A percentile compares a stretch with the other conserved stretches of the same genome.
Evolutionary conservation across 1,140 invertebrate genomes (phyloP).

Genomic region (Phymastichus coffea): DNA sequence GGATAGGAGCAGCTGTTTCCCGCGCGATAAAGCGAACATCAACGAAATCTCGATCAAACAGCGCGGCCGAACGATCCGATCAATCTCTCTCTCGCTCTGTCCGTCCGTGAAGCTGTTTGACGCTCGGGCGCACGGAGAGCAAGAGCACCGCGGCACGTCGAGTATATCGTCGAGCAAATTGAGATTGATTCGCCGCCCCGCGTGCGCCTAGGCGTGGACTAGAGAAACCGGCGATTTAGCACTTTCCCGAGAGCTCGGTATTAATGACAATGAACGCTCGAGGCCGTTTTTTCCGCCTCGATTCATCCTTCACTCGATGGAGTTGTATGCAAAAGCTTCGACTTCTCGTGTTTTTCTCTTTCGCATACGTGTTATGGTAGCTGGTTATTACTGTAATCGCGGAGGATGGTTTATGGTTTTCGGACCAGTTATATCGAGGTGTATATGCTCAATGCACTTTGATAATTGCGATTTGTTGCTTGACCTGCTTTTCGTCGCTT

Average conservation of each 20-base stretch:
- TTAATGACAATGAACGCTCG: constrained; percentile 16
- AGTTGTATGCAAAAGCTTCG: background rate
- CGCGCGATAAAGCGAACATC: no score
- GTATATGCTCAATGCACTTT: no score
- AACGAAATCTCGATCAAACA: no score
- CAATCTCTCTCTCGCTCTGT: no score
- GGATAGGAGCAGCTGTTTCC: no score
- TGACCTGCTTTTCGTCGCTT: no score
- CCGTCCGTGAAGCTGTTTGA: no score
- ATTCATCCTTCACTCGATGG: background rate
- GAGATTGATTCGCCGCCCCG: constrained; percentile 23
- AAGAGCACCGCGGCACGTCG: no score
- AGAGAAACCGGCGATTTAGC: constrained; percentile 18
- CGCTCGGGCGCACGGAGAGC: no score
- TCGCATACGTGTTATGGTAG: background rate
- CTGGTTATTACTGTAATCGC: background rate
- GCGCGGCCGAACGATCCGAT: no score
- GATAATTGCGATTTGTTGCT: no score
- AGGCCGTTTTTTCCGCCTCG: background rate
- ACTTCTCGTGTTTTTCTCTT: background rate
- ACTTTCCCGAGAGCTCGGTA: constrained; percentile 10
- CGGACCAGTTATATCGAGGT: no score
- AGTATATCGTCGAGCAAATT: constrained; percentile 11
- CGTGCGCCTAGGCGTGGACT: constrained; percentile 16
- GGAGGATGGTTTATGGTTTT: background rate